phyloP scores from a whole-genome alignment of 2,797 vertebrate species.

The Zenarchopterus dispar region DNA sequence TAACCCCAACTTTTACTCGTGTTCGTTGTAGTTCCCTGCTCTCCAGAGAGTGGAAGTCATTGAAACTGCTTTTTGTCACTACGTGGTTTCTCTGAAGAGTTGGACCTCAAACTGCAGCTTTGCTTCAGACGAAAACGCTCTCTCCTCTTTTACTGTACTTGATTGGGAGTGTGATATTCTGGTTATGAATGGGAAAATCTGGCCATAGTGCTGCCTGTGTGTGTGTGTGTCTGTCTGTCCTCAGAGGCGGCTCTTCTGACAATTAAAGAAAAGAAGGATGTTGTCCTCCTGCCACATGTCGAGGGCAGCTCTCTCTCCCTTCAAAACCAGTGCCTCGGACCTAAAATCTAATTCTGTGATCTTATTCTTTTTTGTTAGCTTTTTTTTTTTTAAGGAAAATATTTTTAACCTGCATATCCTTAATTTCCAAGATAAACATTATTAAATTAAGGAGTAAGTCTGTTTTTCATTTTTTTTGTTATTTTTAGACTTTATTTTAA shows the following conservation, averaged over 20 bases:
- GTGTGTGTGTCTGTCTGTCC: constrained; percentile 21
- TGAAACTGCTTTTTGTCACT: constrained; percentile 42
- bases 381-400: constrained; percentile 50
- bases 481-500: constrained; percentile 58
- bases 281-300: constrained; percentile 19
- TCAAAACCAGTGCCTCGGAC: constrained; percentile 79
- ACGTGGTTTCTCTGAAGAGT: constrained; percentile 27
- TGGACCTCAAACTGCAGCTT: constrained; percentile 52
- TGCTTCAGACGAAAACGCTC: constrained; percentile 7
- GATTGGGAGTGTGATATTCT: constrained; percentile 18
- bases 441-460: constrained; percentile 8
- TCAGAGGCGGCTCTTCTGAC: constrained; percentile 24
- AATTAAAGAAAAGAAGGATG: constrained; percentile 31
- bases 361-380: constrained; percentile 32
- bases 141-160: constrained; percentile 31
- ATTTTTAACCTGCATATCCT: constrained; percentile 70
- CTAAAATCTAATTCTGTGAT: constrained; percentile 62
- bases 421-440: constrained; percentile 39
- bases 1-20: constrained; percentile 8
- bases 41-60: constrained; percentile 44
- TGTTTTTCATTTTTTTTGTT: neutral
- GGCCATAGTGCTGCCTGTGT: constrained; percentile 36
- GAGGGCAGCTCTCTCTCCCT: constrained; percentile 29
- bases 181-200: constrained; percentile 40
- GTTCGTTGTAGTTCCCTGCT: constrained; percentile 39